Base-by-base conservation (phyloP, 2,888 invertebrate species). In the Bembecia ichneumoniformis region DNA sequence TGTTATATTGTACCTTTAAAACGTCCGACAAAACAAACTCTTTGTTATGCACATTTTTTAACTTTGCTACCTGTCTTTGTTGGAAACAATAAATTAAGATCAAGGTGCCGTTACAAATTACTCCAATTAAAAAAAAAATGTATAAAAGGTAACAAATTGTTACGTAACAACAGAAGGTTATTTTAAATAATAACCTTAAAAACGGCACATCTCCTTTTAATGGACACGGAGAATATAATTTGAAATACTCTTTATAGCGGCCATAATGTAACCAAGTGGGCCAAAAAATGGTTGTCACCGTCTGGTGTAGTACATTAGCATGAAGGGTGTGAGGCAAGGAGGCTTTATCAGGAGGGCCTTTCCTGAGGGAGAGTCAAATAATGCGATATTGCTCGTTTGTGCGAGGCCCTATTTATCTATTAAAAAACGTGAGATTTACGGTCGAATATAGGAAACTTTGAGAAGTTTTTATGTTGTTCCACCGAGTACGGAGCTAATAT, bases 261-360 rank as follows among this genome's bases (percentile, higher is more conserved):
- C 72, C 76, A 79, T 87, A 86, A 87, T 84, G 83, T 86, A 81
- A 76, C 83, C 84, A 82, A 86, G 86, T 84, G 82, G 83, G 82
- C 86, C 80, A 86, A 86, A 87, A 87, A 87, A 84, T 86, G 82
- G 81, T 83, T 86, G 87, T 84, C 87, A 87, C 84, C 87, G 87
- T 86, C 83, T 86, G 87, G 80, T 77, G 77, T 64, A 81, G 76
- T 86, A 82, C 83, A 86, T 86, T 87, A 86, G 82, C 82, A 84
- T 86, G 82, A 77, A 78, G 82, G 80, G 84, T 83, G 83, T 82
- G 83, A 81, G 87, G 82, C 66, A 70, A 77, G 83, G 82, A 77
- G 84, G 81, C 70, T 82, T 84, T 86, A 86, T 86, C 87, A 83
- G 77, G 74, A 83, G 83, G 82, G 82, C 84, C 86, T 82, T 87